Evolutionary conservation across 2,797 vertebrate genomes (phyloP), one percentile per base, ranked within the genome.

Genomic region (Channallabes apus): DNA sequence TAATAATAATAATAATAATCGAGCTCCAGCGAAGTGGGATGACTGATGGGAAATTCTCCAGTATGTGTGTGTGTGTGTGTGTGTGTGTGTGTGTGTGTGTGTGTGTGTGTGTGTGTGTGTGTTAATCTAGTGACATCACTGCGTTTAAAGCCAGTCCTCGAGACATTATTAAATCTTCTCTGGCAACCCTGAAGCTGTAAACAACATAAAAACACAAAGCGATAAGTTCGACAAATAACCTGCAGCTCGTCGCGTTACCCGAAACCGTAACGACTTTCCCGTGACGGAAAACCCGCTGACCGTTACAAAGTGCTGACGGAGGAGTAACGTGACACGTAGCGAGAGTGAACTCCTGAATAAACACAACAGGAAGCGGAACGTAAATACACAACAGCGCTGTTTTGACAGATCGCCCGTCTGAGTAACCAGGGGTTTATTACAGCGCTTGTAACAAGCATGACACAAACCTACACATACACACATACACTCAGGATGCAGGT

Each of bases 391-490:
- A 7, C 5, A 6, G 35, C 41, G 22, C 29, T 5, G 24, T n/a
- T n/a, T n/a, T 73, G 71, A 73, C 46, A 73, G 71, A 75, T 75
- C 27, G 71, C 41, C 24, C n/a, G 41, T 73, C 69, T 27, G 38
- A 14, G 9, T 41, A 71, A 41, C 1, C 41, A n/a, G 41, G 11
- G 14, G 38, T 73, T 51, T 71, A 24, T 71, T 12, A 71, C 68
- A 41, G 35, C 67, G 12, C 68, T 41, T 35, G 35, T 41, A 69
- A 69, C 35, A 41, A 71, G 35, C 35, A 14, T 41, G 38, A 72
- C 8, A 2, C 14, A 15, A 72, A 46, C 6, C 1, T n/a, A 51
- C 22, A 72, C 71, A 72, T n/a, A n/a, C n/a, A n/a, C n/a, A n/a
- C n/a, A n/a, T 38, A 72, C 12, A 6, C 24, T 72, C 11, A 72